Evolutionary conservation across 2,888 invertebrate species (phyloP).

Genomic region (Beris chalybata): DNA sequence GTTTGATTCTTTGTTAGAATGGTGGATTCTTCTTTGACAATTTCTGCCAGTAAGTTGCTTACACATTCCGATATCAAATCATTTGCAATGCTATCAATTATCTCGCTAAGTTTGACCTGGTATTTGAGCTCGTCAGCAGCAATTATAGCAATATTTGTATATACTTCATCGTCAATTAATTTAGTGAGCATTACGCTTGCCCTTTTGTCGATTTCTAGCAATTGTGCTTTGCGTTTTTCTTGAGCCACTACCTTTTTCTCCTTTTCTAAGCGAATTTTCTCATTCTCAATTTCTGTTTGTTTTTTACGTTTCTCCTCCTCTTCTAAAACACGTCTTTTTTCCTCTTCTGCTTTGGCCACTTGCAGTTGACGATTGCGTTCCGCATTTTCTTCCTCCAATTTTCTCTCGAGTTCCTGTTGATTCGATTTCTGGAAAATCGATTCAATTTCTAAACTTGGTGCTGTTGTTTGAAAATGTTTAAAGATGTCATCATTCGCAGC

Average conservation of each 20-base stretch:
- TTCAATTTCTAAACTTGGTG: too few relatives aligned
- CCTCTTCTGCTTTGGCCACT: slow-evolving; percentile 35
- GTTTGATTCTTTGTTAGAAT: slow-evolving; percentile 51
- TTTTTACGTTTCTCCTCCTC: slow-evolving; percentile 41
- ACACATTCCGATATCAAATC: slow-evolving; percentile 42
- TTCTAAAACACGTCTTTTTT: slow-evolving; percentile 39
- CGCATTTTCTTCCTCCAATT: slow-evolving; percentile 35
- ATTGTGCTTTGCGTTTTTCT: slow-evolving; percentile 36
- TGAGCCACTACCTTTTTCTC: slow-evolving; percentile 42
- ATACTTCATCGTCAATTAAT: slow-evolving; percentile 10
- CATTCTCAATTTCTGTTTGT: slow-evolving; percentile 41
- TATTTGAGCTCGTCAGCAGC: slow-evolving; percentile 23
- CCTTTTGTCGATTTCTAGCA: slow-evolving; percentile 35
- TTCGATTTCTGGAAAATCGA: too few relatives aligned
- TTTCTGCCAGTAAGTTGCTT: slow-evolving; percentile 48
- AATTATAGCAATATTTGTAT: slow-evolving; percentile 37
- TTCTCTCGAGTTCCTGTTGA: neutral
- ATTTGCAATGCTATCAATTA: neutral
- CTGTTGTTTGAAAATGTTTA: slow-evolving; percentile 13
- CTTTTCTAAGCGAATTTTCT: slow-evolving; percentile 41
- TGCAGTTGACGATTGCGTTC: slow-evolving; percentile 33
- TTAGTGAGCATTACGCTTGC: slow-evolving; percentile 32
- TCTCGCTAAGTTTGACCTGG: neutral
- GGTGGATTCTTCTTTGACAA: slow-evolving; percentile 50
- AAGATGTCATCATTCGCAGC: slow-evolving; percentile 35